Base-by-base conservation (phyloP, 2,888 invertebrate species). In the Pyrrhia umbra region DNA sequence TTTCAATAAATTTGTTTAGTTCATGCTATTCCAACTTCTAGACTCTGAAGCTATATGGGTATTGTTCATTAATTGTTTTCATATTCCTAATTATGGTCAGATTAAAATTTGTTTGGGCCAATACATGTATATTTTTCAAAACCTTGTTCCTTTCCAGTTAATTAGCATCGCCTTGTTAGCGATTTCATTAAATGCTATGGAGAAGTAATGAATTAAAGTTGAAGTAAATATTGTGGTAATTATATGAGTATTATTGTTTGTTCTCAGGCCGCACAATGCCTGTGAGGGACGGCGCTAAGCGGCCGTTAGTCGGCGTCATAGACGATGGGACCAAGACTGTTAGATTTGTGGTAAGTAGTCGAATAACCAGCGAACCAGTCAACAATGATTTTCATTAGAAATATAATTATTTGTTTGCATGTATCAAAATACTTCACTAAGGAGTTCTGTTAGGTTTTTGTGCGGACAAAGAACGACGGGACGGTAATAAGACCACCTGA, bases 241-340 rank as follows among this genome's bases (percentile, higher is more conserved):
- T 15, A 1, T 23, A 43, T 27, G 18, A n/a, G 6, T 6, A 3
- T 18, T 1, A 37, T 54, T 23, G 10, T 10, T 37, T 43, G 21
- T 78, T 90, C 87, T 2, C 89, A 94, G 94, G 84, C 66, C 84
- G 79, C 81, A 89, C 90, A 23, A 95, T 95, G 95, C 95, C 94
- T 15, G 93, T 93, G 1, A 86, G 86, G 49, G 92, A 94, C 56
- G 92, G 89, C 60, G 58, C 80, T 15, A 92, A 92, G 82, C 87
- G 88, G 68, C 87, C 94, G 13, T 84, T 99, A 37, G 96, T 99
- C 52, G 99, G 98, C 16, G 99, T 98, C 30, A 97, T 99, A 65
- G 99, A 99, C 88, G 98, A 99, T 88, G 99, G 99, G 70, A 99
- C 99, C n/a, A 97, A 98, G 82, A 98, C 98, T 45, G 97, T 97